Conservation (phyloP, 2,888 invertebrate species). For the Parelbella ahira region DNA sequence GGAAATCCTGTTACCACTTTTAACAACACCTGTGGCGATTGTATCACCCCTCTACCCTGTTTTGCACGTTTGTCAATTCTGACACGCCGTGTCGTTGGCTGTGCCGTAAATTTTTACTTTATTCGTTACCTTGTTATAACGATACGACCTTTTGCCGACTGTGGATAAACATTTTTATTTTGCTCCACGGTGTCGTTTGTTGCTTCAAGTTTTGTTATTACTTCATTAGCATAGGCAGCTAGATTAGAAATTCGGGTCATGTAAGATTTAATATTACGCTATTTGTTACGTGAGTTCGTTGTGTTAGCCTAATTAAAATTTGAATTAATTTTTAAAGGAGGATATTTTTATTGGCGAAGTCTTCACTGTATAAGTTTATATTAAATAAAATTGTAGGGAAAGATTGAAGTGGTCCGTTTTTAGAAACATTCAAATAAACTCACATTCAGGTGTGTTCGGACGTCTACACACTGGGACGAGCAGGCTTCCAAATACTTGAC, state of each 20-base stretch:
- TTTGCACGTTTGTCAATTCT: slow-evolving; percentile 49
- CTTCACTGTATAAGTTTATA: too few species aligned
- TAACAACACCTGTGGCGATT: slow-evolving; percentile 50
- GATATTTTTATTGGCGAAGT: too few species aligned
- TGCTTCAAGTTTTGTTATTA: slow-evolving; percentile 25
- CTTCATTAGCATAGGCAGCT: slow-evolving; percentile 22
- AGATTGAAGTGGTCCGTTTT: too few species aligned
- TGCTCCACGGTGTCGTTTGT: slow-evolving; percentile 26
- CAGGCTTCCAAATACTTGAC: slow-evolving; percentile 37
- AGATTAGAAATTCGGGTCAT: neutral
- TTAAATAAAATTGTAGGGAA: too few species aligned
- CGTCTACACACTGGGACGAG: slow-evolving; percentile 38
- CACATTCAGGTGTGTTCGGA: slow-evolving; percentile 37
- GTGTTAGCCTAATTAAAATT: too few species aligned
- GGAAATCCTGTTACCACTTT: slow-evolving; percentile 37
- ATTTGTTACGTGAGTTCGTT: too few species aligned
- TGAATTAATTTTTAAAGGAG: too few species aligned
- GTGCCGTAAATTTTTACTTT: slow-evolving; percentile 62
- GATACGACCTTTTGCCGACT: slow-evolving; percentile 30
- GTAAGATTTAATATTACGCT: too few species aligned
- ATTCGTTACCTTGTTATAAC: slow-evolving; percentile 47
- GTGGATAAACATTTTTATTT: slow-evolving; percentile 39
- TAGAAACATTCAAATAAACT: slow-evolving; percentile 29
- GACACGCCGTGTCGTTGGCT: slow-evolving; percentile 45
- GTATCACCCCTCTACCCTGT: slow-evolving; percentile 32